Conservation (phyloP, 1,140 invertebrate genomes). For the Drosophila gunungcola region DNA sequence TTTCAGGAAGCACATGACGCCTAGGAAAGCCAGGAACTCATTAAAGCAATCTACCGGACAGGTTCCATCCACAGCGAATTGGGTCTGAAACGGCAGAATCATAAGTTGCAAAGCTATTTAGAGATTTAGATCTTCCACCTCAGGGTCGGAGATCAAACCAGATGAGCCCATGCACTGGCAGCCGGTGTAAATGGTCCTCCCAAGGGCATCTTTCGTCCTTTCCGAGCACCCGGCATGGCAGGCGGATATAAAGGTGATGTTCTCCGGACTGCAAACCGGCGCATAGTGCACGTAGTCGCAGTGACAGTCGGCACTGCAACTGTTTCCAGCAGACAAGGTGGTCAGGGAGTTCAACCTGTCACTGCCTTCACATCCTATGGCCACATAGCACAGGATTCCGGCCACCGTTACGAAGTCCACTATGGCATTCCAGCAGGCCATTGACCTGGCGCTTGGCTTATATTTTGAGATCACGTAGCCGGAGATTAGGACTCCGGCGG, state of each 20-base stretch:
- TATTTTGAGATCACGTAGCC: conserved; percentile 89
- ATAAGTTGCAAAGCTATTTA: not conserved
- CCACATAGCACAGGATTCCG: conserved; percentile 88
- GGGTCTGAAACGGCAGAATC: conserved; percentile 18
- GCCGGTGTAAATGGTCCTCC: conserved; percentile 68
- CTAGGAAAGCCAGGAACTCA: conserved; percentile 88
- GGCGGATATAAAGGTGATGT: conserved; percentile 88
- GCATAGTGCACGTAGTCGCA: conserved; percentile 89
- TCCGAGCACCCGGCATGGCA: conserved; percentile 89
- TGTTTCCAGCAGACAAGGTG: conserved; percentile 8
- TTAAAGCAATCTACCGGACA: conserved; percentile 88
- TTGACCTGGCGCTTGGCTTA: conserved; percentile 88
- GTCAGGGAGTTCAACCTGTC: conserved; percentile 56
- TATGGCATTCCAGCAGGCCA: conserved; percentile 90
- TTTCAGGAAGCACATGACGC: conserved; percentile 88
- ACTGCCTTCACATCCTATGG: conserved; percentile 88
- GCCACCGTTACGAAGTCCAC: conserved; percentile 88
- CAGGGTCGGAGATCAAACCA: not conserved
- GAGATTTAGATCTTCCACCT: conserved; percentile 3
- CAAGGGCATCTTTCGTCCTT: conserved; percentile 58
- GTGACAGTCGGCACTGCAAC: conserved; percentile 87
- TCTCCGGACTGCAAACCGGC: conserved; percentile 88
- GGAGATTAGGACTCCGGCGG: conserved; percentile 89
- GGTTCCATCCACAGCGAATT: conserved; percentile 85
- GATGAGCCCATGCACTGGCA: conserved; percentile 42